These are phyloP conservation scores for Diceros bicornis DNA, from an alignment of 2,797 vertebrate genomes.

Conservation along the genomic window DNA sequence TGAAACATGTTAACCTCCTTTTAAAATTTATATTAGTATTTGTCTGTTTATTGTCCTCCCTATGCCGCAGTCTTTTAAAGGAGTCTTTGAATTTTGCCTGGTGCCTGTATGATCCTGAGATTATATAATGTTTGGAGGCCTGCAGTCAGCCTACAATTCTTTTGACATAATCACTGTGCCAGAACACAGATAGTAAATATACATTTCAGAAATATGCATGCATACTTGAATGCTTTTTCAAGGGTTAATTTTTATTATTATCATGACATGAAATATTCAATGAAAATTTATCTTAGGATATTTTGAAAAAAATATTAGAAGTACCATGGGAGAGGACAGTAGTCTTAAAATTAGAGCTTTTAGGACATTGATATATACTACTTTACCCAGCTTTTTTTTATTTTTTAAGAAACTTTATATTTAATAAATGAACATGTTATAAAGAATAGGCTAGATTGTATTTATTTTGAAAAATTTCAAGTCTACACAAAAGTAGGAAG, in stretches of 20 bases:
- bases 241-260: not conserved
- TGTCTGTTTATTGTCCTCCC: not conserved
- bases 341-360: conserved; percentile 56
- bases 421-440: not conserved
- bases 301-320: conserved; percentile 27
- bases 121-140: not conserved
- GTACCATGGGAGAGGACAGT: not conserved
- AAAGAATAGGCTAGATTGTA: conserved; percentile 4
- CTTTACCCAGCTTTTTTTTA: not conserved
- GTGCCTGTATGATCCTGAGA: not conserved
- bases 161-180: not conserved
- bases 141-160: not conserved
- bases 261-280: not conserved
- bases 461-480: conserved; percentile 43
- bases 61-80: not conserved
- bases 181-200: not conserved
- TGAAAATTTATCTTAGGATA: not conserved
- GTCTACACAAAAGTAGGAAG: not conserved
- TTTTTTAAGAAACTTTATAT: not conserved
- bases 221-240: not conserved
- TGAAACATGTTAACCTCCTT: not conserved
- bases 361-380: not conserved
- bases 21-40: not conserved
- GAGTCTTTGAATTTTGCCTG: not conserved
- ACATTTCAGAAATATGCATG: not conserved